phyloP scores from a whole-genome alignment of 2,888 invertebrate genomes.

The Latrodectus hesperus region DNA sequence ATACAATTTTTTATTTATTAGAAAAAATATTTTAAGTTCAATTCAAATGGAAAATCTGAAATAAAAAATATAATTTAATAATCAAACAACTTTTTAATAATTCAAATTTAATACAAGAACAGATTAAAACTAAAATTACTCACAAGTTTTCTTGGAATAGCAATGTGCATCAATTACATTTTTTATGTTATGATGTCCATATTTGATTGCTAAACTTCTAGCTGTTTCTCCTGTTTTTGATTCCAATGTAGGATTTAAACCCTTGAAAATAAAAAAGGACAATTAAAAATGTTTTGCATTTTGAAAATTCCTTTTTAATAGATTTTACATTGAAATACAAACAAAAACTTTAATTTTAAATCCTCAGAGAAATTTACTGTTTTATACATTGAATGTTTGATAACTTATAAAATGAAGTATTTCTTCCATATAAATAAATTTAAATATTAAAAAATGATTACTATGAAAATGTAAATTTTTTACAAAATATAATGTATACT shows the following conservation, averaged over 20 bases:
- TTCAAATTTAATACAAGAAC: neutral
- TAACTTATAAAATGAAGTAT: too few relatives aligned
- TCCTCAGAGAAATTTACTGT: too few relatives aligned
- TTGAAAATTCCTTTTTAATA: too few relatives aligned
- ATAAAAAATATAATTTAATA: too few relatives aligned
- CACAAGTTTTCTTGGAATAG: constrained; percentile 34
- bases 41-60: too few relatives aligned
- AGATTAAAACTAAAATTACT: constrained; percentile 10
- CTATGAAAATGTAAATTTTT: neutral
- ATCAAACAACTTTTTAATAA: neutral
- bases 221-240: constrained; percentile 74
- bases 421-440: too few relatives aligned
- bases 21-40: too few relatives aligned
- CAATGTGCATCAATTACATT: constrained; percentile 74
- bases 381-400: too few relatives aligned
- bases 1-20: too few relatives aligned
- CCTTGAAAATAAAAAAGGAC: constrained; percentile 71
- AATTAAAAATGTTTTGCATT: too few relatives aligned
- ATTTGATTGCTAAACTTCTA: constrained; percentile 74
- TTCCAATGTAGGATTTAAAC: constrained; percentile 74
- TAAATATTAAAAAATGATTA: neutral
- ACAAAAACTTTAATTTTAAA: too few relatives aligned
- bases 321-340: too few relatives aligned
- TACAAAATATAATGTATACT: neutral
- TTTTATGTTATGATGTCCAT: constrained; percentile 75